Conservation (phyloP, 2,113 vertebrate species). For the Grammomys surdaster region DNA sequence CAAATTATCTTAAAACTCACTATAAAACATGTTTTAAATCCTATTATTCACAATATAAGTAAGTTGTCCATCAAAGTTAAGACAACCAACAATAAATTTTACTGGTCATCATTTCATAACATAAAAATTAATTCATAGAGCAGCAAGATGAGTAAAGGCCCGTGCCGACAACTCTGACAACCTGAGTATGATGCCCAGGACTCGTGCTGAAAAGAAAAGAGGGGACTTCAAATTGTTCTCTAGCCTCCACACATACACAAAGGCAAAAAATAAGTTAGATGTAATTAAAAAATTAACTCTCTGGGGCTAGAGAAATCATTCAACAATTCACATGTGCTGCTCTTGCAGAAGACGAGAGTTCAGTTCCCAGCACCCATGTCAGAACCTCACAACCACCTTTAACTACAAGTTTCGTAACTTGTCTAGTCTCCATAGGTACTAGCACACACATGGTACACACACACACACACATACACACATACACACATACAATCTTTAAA, state of each 20-base stretch:
- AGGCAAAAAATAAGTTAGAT: not conserved
- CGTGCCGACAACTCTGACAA: not conserved
- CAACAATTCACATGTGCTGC: not conserved
- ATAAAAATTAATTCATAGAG: not conserved
- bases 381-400: not conserved
- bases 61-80: constrained; percentile 47
- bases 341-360: not conserved
- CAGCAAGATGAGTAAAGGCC: not conserved
- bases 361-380: not conserved
- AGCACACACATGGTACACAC: not conserved
- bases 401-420: not conserved
- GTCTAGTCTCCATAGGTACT: not conserved
- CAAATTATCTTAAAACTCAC: not conserved
- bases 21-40: constrained; percentile 33
- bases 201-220: not conserved
- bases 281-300: not conserved
- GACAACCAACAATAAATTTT: not conserved
- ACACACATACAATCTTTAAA: not conserved
- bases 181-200: not conserved
- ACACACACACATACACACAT: not conserved
- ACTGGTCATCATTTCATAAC: not conserved
- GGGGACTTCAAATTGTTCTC: too few relatives aligned
- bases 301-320: not conserved
- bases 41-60: constrained; percentile 3
- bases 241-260: not conserved